phyloP scores from a whole-genome alignment of 2,888 invertebrate species.

The Ectobius pallidus region DNA sequence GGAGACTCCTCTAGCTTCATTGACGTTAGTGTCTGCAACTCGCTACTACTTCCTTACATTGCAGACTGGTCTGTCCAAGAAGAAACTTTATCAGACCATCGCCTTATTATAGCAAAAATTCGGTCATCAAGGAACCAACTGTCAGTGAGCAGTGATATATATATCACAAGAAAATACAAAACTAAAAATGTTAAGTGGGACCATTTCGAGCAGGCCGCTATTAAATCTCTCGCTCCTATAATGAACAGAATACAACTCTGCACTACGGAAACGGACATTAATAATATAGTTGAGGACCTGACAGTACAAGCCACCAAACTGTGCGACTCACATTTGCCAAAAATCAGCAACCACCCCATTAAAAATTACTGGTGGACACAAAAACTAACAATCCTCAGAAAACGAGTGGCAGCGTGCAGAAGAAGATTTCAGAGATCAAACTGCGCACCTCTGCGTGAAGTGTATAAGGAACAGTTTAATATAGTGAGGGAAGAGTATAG shows the following conservation, averaged over 20 bases:
- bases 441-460: not conserved
- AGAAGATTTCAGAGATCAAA: not conserved
- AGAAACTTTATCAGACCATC: not conserved
- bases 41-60: not conserved
- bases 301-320: not conserved
- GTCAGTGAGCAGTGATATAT: not conserved
- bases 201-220: not conserved
- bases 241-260: not conserved
- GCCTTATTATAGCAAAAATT: not conserved
- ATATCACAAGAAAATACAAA: not conserved
- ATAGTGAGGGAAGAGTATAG: not conserved
- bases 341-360: not conserved
- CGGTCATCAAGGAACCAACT: not conserved
- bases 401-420: not conserved
- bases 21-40: not conserved
- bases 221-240: not conserved
- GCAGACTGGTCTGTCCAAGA: not conserved
- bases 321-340: not conserved
- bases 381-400: not conserved
- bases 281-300: not conserved
- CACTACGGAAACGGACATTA: not conserved
- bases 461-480: not conserved
- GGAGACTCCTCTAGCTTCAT: not conserved
- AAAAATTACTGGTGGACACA: slow-evolving; percentile 15
- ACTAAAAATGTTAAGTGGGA: not conserved